A percentile compares a stretch with the other conserved stretches of the same genome.
These are phyloP conservation scores for Megalonaias nervosa DNA, from an alignment of 1,140 invertebrate species.

Conservation along the genomic window DNA sequence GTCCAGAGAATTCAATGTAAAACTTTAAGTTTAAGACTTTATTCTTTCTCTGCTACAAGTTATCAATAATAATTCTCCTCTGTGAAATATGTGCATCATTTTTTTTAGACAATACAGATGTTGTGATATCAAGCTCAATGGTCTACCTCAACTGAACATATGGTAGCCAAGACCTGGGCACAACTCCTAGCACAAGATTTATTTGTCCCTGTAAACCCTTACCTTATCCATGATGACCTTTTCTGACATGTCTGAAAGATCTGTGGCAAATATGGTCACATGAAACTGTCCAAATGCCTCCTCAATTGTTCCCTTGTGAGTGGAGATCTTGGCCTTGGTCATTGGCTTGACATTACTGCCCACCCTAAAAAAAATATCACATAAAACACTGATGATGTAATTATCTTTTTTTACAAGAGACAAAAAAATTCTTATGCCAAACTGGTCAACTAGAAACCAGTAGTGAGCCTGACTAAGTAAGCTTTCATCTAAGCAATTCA, in stretches of 20 bases:
- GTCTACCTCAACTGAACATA: not conserved
- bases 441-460: too few species aligned
- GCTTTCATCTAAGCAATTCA: too few species aligned
- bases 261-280: slow-evolving; percentile 63
- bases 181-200: not conserved
- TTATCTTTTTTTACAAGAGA: too few species aligned
- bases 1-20: too few species aligned
- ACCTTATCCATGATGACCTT: slow-evolving; percentile 65
- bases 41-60: not conserved
- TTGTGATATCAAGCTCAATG: too few species aligned
- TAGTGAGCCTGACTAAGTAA: too few species aligned
- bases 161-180: not conserved
- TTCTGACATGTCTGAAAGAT: slow-evolving; percentile 60
- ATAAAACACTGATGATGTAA: not conserved
- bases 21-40: too few species aligned
- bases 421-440: too few species aligned
- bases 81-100: too few species aligned
- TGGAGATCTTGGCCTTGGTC: slow-evolving; percentile 67
- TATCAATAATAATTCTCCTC: not conserved
- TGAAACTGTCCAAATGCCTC: slow-evolving; percentile 61
- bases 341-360: slow-evolving; percentile 64
- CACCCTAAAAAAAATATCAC: slow-evolving; percentile 51
- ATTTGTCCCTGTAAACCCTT: not conserved
- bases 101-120: not conserved
- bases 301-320: slow-evolving; percentile 63